Evolutionary conservation across 2,797 vertebrate species (phyloP).

Genomic region (Thamnophis elegans): DNA sequence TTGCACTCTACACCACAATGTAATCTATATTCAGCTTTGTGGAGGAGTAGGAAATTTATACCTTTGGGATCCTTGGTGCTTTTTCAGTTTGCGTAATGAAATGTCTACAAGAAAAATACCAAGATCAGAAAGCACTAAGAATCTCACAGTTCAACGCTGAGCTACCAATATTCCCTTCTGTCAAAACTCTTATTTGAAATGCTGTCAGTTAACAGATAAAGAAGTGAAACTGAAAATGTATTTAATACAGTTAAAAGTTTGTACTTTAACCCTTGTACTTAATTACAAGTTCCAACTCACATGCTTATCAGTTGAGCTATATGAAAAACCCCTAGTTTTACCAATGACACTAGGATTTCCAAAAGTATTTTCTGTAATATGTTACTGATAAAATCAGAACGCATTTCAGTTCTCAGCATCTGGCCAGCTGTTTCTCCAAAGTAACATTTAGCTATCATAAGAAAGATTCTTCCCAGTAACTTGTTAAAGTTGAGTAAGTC

Average conservation of each 20-base stretch:
- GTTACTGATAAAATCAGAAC: background rate
- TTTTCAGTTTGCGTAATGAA: background rate
- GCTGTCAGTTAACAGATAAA: background rate
- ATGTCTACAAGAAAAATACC: background rate
- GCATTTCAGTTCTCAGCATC: background rate
- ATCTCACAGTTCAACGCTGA: background rate
- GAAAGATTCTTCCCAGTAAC: background rate
- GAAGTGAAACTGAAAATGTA: background rate
- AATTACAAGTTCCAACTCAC: background rate
- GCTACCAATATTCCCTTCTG: background rate
- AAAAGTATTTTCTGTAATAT: conserved; percentile 29
- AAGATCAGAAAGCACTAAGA: background rate
- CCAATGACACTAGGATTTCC: background rate
- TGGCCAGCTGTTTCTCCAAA: conserved; percentile 20
- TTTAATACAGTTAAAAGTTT: background rate
- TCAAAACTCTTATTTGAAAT: background rate
- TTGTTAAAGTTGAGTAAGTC: background rate
- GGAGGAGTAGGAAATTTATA: background rate
- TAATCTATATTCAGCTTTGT: background rate
- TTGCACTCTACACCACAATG: background rate
- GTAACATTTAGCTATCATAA: background rate
- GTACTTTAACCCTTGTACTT: background rate
- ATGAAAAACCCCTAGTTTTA: background rate
- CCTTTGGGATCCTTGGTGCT: background rate
- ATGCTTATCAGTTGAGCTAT: background rate